Conservation (phyloP, 2,797 vertebrate species). For the Presbytis comata region DNA sequence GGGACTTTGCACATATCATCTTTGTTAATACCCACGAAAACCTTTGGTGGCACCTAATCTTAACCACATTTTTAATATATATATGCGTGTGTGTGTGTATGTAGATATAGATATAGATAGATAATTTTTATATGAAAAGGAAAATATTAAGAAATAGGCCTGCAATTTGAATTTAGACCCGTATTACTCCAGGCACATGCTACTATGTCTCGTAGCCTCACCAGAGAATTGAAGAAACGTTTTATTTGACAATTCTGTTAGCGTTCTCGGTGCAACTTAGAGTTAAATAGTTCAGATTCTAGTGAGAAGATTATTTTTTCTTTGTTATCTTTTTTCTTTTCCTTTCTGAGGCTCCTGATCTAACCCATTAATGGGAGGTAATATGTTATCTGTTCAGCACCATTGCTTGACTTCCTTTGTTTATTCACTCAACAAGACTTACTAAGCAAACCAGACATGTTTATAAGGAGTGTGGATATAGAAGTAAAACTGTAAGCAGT, state of each 20-base stretch:
- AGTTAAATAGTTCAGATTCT: neutral
- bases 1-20: accelerated
- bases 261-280: neutral
- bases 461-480: accelerated
- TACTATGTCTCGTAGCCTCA: neutral
- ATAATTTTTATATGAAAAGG: neutral
- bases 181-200: neutral
- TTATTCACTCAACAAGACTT: neutral
- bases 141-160: neutral
- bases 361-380: neutral
- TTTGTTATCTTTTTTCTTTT: neutral
- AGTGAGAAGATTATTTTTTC: neutral
- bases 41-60: neutral
- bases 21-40: no score
- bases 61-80: neutral
- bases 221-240: neutral
- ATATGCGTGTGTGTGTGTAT: neutral
- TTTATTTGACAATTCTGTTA: neutral
- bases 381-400: neutral
- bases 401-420: neutral
- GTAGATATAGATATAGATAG: neutral
- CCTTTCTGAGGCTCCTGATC: neutral
- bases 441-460: neutral
- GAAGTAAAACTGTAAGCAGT: neutral
- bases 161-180: neutral